Evolutionary conservation across 2,888 invertebrate species (phyloP), one percentile per base, ranked within the genome.

Genomic region (Noctua comes): DNA sequence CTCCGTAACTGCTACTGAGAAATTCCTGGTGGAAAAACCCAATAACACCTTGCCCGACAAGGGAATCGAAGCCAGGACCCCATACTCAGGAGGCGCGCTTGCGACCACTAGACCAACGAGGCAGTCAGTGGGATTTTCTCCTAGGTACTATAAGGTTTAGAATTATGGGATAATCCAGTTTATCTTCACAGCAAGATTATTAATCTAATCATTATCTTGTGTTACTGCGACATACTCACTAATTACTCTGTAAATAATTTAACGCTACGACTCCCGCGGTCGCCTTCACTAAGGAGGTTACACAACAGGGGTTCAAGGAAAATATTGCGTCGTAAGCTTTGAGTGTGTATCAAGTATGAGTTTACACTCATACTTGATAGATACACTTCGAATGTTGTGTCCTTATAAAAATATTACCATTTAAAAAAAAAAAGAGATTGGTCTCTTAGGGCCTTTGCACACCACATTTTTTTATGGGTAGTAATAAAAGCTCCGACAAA

Each of bases 221-320:
- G 18, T 57, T 21, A 51, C 51, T 62, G 24, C 46, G 31, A 57
- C 36, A n/a, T 54, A 16, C 18, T 73, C 16, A 48, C 73, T 86
- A 83, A 83, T 83, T 82, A 73, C 43, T 75, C 27, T 24, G 46
- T 85, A 66, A 75, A 85, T 86, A 76, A 73, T 82, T 68, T 54
- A 86, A 76, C 70, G 48, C 66, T 62, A 27, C 18, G n/a, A 59
- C 36, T 18, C 36, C 13, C 31, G 85, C 21, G 73, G 76, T 76
- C 48, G 48, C 65, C 46, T 66, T 10, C 40, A 48, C 65, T 76
- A 51, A 76, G 54, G 48, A 51, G 70, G 86, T 86, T 76, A 82
- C 18, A 46, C 46, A 76, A 73, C 43, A 27, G 7, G 11, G 43
- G 5, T 51, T 16, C 16, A 13, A 73, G 48, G 16, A 62, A 85